Conservation (phyloP, 2,797 vertebrate species). For the Pyrrhura leucotis region DNA sequence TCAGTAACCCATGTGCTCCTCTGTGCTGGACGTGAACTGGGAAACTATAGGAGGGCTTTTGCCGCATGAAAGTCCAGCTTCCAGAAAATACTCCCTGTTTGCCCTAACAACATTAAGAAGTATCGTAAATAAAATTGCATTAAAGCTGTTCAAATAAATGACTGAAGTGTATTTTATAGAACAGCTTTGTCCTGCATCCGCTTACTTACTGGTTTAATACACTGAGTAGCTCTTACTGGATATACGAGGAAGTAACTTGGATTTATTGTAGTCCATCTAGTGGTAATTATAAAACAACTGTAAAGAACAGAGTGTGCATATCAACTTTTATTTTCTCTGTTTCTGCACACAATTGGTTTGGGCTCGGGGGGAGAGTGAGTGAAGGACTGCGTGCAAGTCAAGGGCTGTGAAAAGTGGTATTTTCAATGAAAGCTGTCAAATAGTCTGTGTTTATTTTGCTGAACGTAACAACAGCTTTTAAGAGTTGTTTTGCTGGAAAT, state of each 20-base stretch:
- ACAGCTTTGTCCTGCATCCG: not conserved
- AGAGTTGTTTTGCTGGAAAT: not conserved
- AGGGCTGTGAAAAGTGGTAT: not conserved
- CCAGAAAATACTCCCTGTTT: not conserved
- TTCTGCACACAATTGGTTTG: not conserved
- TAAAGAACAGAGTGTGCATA: not conserved
- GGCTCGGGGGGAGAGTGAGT: not conserved
- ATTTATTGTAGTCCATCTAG: not conserved
- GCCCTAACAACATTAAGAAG: not conserved
- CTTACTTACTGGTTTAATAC: not conserved
- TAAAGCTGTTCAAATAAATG: not conserved
- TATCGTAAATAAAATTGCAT: not conserved
- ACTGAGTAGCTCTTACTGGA: not conserved
- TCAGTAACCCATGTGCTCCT: not conserved
- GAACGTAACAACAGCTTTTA: not conserved
- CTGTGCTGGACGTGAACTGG: not conserved
- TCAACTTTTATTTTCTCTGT: not conserved
- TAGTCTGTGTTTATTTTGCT: not conserved
- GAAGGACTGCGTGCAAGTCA: not conserved
- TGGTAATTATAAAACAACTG: not conserved
- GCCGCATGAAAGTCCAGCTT: not conserved
- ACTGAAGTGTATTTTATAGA: not conserved
- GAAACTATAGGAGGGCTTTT: not conserved
- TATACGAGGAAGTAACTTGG: not conserved
- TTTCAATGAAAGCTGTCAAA: not conserved